These are phyloP conservation scores for Cydia strobilella DNA, from an alignment of 1,140 invertebrate genomes.

Conservation along the genomic window DNA sequence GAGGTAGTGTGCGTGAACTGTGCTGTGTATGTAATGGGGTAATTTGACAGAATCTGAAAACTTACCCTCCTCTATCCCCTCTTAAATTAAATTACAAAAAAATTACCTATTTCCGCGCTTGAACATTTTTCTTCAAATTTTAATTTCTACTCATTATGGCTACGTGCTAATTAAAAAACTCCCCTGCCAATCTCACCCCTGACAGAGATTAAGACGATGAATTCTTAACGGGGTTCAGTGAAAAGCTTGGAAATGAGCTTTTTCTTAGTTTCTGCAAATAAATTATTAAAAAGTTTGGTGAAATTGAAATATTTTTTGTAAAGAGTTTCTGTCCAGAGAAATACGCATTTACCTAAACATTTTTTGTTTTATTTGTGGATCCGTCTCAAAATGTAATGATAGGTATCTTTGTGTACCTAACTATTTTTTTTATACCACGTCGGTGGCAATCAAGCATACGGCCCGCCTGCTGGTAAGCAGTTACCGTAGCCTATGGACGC, in stretches of 20 bases:
- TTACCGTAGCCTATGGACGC: too few relatives aligned
- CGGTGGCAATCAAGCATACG: too few relatives aligned
- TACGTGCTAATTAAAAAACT: slow-evolving; percentile 25
- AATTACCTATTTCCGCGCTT: background rate
- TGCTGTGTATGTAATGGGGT: too few relatives aligned
- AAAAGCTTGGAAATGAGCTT: slow-evolving; percentile 3
- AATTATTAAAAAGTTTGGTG: slow-evolving; percentile 14
- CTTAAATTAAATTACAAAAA: too few relatives aligned
- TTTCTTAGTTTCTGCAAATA: background rate
- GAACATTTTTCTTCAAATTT: background rate
- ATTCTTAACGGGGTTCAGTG: background rate
- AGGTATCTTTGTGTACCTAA: too few relatives aligned
- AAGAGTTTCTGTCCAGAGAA: background rate
- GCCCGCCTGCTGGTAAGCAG: too few relatives aligned
- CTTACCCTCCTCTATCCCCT: too few relatives aligned
- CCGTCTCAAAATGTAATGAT: too few relatives aligned
- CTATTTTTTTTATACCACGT: too few relatives aligned
- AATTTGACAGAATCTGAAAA: too few relatives aligned
- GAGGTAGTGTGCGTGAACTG: too few relatives aligned
- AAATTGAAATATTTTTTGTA: background rate
- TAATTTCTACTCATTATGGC: background rate
- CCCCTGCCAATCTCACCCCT: background rate
- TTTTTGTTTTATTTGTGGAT: background rate
- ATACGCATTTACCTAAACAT: background rate
- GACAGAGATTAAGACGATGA: slow-evolving; percentile 26